Evolutionary conservation across 2,113 vertebrate genomes (phyloP).

Genomic region (Engraulis encrasicolus): DNA sequence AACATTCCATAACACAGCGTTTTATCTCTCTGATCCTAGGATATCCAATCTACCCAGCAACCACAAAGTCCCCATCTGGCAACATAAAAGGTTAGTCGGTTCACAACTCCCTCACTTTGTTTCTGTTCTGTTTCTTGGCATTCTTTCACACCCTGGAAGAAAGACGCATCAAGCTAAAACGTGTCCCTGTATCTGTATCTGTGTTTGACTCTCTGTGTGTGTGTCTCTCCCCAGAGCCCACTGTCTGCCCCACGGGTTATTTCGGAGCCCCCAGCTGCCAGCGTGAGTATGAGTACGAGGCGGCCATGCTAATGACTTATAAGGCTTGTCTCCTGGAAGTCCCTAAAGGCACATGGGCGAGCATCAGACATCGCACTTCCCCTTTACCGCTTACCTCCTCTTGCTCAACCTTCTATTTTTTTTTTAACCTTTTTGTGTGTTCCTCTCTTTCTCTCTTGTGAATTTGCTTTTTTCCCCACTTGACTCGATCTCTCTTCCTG

Average conservation of each 20-base stretch:
- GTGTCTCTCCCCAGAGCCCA: constrained; percentile 3
- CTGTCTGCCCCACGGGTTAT: constrained; percentile 71
- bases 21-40: constrained; percentile 51
- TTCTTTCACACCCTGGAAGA: too few relatives aligned
- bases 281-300: constrained; percentile 70
- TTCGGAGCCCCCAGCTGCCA: constrained; percentile 74
- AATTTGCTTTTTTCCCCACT: not conserved
- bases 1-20: not conserved
- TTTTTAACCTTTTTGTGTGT: not conserved
- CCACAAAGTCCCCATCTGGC: constrained; percentile 66
- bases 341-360: not conserved
- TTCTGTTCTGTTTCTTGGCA: not conserved
- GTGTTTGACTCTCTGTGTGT: not conserved
- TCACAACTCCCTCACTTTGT: too few relatives aligned
- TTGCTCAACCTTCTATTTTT: not conserved
- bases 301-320: not conserved
- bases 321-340: not conserved
- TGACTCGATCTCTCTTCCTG: not conserved
- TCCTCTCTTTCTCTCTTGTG: not conserved
- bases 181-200: not conserved
- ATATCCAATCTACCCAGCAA: constrained; percentile 58
- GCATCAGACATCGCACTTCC: not conserved
- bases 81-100: constrained; percentile 63
- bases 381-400: too few relatives aligned
- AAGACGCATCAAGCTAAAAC: too few relatives aligned